Percentiles rank a stretch among this genome's conserved stretches.
Conservation (phyloP, 1,140 invertebrate species). For the Ganaspis sp. region DNA sequence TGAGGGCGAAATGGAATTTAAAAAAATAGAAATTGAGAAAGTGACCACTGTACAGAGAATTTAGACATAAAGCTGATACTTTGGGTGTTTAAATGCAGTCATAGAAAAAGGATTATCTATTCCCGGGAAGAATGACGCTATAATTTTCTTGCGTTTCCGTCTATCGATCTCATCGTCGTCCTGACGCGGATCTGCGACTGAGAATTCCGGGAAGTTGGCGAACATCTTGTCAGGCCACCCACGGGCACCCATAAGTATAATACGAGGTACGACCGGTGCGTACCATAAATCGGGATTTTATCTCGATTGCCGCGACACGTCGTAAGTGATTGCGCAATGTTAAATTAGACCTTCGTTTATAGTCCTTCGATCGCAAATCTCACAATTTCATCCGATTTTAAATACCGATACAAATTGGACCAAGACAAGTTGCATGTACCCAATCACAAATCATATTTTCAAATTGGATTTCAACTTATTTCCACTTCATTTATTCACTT, state of each 20-base stretch:
- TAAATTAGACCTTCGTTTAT: conserved; percentile 57
- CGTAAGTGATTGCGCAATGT: conserved; percentile 62
- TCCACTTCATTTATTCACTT: neutral
- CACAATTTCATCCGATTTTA: neutral
- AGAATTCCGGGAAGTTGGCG: conserved; percentile 66
- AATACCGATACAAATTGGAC: neutral
- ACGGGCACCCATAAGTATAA: conserved; percentile 74
- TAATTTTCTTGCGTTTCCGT: neutral
- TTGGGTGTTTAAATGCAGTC: neutral
- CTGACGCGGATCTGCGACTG: neutral
- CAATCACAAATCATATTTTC: conserved; percentile 1
- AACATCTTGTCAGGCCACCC: conserved; percentile 68
- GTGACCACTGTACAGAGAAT: neutral
- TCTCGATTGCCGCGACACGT: conserved; percentile 62
- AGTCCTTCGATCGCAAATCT: conserved; percentile 6
- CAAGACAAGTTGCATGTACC: neutral
- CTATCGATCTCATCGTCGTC: conserved; percentile 12
- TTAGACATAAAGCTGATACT: neutral
- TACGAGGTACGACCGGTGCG: conserved; percentile 58
- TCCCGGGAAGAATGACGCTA: neutral
- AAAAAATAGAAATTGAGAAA: neutral
- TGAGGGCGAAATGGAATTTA: neutral
- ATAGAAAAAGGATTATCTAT: neutral
- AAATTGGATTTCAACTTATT: neutral
- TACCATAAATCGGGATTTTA: conserved; percentile 75